Evolutionary conservation across 1,140 invertebrate genomes (phyloP).

Genomic region (Aphelinus atriplicis): DNA sequence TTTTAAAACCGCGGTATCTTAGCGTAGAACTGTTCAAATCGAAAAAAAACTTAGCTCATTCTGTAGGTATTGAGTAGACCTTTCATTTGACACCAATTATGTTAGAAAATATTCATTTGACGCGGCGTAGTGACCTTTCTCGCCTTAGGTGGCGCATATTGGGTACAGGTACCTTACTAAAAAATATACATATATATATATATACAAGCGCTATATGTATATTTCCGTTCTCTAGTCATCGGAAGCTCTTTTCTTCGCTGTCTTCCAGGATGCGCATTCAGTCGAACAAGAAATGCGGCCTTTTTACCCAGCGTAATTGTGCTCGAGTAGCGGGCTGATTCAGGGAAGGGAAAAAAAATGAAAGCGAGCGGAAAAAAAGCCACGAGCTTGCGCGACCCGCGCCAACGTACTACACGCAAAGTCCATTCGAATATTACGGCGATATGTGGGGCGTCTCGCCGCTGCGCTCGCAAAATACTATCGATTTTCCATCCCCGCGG

Average conservation of each 20-base stretch:
- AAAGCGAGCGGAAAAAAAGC: background rate
- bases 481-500: slow-evolving; percentile 13
- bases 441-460: background rate
- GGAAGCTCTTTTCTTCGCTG: background rate
- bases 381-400: background rate
- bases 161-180: too few species aligned
- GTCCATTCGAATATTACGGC: slow-evolving; percentile 15
- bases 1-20: too few species aligned
- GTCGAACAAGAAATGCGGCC: background rate
- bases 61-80: too few species aligned
- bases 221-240: background rate
- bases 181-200: too few species aligned
- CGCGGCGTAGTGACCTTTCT: too few species aligned
- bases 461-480: background rate
- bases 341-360: background rate
- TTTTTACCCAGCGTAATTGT: background rate
- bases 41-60: too few species aligned
- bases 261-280: background rate
- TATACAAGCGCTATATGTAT: background rate
- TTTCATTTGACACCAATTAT: too few species aligned
- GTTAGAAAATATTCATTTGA: too few species aligned
- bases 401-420: background rate
- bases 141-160: too few species aligned
- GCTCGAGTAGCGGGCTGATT: background rate
- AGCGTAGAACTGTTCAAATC: too few species aligned